These are phyloP conservation scores for Lepidurus couesii DNA, from an alignment of 1,140 invertebrate genomes.

Conservation along the genomic window DNA sequence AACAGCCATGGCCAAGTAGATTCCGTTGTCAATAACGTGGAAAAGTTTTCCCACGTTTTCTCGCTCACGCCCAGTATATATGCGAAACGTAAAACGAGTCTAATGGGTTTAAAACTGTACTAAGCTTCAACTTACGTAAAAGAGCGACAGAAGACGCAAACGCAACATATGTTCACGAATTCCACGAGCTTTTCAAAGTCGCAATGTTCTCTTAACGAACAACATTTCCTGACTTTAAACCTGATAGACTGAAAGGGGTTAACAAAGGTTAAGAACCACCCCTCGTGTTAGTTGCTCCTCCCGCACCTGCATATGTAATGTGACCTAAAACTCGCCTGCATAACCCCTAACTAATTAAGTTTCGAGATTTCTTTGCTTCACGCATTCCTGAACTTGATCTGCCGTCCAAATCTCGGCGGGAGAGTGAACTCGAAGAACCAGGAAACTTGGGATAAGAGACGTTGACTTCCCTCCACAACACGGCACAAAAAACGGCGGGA, in stretches of 20 bases:
- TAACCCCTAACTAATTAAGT: background rate
- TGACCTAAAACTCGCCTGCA: background rate
- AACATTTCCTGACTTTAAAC: background rate
- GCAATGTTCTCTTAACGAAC: background rate
- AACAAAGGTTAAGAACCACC: background rate
- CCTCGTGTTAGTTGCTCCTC: background rate
- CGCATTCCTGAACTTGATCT: slow-evolving; percentile 19
- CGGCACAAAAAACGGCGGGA: background rate
- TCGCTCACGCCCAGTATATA: background rate
- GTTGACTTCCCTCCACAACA: background rate
- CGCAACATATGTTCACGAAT: background rate
- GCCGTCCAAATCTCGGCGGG: background rate
- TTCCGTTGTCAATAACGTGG: background rate
- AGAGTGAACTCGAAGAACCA: background rate
- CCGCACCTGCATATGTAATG: background rate
- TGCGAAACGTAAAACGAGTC: background rate
- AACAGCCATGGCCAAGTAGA: background rate
- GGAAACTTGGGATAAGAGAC: background rate
- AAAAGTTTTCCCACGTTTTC: background rate
- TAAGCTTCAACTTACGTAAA: background rate
- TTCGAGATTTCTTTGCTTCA: background rate
- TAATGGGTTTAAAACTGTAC: background rate
- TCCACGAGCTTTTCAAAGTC: background rate
- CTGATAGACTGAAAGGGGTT: background rate
- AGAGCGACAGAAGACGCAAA: background rate